phyloP scores from a whole-genome alignment of 2,113 vertebrate genomes.

The Carettochelys insculpta region DNA sequence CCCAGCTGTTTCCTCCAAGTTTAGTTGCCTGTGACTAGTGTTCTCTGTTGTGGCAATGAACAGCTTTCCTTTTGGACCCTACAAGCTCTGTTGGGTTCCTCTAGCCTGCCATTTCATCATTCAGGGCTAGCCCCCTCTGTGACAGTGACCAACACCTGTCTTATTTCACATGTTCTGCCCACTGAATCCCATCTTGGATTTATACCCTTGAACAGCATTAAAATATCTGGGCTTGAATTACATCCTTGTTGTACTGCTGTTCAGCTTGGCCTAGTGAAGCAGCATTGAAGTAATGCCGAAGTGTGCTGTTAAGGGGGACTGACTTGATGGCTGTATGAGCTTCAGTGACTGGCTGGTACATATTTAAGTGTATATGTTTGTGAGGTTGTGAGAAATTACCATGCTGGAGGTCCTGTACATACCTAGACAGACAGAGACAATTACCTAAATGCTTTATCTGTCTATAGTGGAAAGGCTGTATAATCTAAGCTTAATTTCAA shows the following conservation, averaged over 20 bases:
- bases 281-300: not conserved
- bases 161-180: constrained; percentile 48
- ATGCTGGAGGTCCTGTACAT: not conserved
- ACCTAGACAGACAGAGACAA: not conserved
- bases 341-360: not conserved
- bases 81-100: not conserved
- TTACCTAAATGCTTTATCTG: not conserved
- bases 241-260: not conserved
- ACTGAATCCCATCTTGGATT: constrained; percentile 45
- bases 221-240: constrained; percentile 27
- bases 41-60: not conserved
- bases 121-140: constrained; percentile 15
- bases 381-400: not conserved
- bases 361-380: not conserved
- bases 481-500: not conserved
- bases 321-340: not conserved
- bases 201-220: constrained; percentile 47
- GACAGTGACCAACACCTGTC: constrained; percentile 47
- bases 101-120: constrained; percentile 3
- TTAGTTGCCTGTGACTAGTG: not conserved
- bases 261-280: not conserved
- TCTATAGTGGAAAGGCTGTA: not conserved
- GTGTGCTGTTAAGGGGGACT: not conserved
- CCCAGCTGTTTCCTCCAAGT: not conserved
- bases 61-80: not conserved